Evolutionary conservation across 2,797 vertebrate genomes (phyloP).

Genomic region (Anolis apletophallus): DNA sequence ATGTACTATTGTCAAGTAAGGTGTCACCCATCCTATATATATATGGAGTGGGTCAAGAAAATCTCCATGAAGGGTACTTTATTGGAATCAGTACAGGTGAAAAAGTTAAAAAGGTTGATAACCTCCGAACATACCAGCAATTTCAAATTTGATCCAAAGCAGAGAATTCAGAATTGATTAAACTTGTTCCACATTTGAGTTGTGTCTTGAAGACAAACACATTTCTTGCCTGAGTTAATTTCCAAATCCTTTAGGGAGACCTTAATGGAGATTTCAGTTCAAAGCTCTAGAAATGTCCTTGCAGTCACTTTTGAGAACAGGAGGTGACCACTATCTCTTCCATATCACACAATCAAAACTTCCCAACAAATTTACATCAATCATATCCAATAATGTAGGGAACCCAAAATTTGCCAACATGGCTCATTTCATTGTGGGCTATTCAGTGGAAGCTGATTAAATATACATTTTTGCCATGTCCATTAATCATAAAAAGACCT

Average conservation of each 20-base stretch:
- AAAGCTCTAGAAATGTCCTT: not conserved
- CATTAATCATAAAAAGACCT: conserved; percentile 67
- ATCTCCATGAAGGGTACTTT: no score
- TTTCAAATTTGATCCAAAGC: not conserved
- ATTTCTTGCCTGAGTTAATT: not conserved
- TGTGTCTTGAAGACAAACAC: not conserved
- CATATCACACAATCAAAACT: conserved; percentile 13
- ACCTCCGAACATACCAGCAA: no score
- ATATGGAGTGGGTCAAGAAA: no score
- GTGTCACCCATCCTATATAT: no score
- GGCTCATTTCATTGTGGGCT: not conserved
- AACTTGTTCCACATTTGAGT: not conserved
- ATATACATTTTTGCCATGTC: conserved; percentile 47
- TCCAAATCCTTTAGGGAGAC: not conserved
- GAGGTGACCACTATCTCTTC: not conserved
- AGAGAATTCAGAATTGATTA: no score
- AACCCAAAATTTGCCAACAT: conserved; percentile 12
- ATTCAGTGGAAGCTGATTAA: conserved; percentile 48
- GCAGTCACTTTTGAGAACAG: not conserved
- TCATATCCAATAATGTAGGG: not conserved
- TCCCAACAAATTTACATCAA: not conserved
- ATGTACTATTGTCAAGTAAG: no score
- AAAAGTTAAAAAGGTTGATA: no score
- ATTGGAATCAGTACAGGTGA: not conserved
- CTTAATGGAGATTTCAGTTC: not conserved